These are phyloP conservation scores for Xiphophorus maculatus DNA, from an alignment of 2,113 vertebrate genomes.

Conservation along the genomic window DNA sequence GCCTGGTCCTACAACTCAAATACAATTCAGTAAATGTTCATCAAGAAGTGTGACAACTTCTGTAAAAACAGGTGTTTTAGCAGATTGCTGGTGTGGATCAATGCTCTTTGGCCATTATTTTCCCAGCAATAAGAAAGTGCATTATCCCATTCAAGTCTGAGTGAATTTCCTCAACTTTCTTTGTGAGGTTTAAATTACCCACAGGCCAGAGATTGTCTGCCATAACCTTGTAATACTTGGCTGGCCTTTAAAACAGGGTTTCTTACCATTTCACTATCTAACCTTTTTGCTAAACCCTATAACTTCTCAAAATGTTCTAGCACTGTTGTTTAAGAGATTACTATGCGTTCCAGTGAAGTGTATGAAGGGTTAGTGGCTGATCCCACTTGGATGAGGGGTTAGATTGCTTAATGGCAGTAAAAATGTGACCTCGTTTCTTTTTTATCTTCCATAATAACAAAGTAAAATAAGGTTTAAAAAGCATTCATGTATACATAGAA, in stretches of 20 bases:
- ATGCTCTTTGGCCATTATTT: neutral
- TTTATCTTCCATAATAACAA: constrained; percentile 28
- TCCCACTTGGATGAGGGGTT: constrained; percentile 34
- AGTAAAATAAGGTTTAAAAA: constrained; percentile 48
- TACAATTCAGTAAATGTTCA: too few species aligned
- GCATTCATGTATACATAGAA: constrained; percentile 51
- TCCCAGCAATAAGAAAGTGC: neutral
- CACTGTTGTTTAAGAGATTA: constrained; percentile 3
- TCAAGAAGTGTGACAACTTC: neutral
- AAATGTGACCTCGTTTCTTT: constrained; percentile 36
- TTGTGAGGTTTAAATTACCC: constrained; percentile 16
- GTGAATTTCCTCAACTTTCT: constrained; percentile 3
- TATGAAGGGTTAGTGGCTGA: constrained; percentile 17
- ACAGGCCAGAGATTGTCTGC: constrained; percentile 8
- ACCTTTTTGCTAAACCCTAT: neutral
- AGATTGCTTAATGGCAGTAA: constrained; percentile 8
- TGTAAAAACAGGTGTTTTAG: neutral
- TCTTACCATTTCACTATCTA: neutral
- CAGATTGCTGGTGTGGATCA: neutral
- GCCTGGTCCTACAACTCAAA: neutral
- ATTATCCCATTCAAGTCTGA: neutral
- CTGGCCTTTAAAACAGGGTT: constrained; percentile 4
- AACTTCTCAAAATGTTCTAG: constrained; percentile 10
- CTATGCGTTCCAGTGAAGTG: constrained; percentile 1
- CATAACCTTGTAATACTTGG: constrained; percentile 13